phyloP scores from a whole-genome alignment of 2,888 invertebrate genomes.

The Pterobdella sp. region DNA sequence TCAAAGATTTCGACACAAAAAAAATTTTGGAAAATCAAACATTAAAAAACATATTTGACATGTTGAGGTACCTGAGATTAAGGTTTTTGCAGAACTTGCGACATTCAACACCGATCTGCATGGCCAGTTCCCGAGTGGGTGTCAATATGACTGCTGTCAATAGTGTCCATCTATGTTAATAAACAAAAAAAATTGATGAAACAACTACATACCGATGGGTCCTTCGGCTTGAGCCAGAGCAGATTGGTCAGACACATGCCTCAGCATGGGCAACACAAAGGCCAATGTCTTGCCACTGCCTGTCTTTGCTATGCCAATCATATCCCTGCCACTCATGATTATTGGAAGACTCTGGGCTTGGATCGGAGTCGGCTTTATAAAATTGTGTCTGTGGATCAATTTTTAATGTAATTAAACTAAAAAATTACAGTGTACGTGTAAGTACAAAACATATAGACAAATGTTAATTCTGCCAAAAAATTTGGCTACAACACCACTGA shows the following conservation, averaged over 20 bases:
- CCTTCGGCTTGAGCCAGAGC: constrained; percentile 91
- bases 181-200: not conserved
- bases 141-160: constrained; percentile 80
- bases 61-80: constrained; percentile 67
- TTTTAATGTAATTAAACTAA: no score
- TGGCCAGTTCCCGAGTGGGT: constrained; percentile 91
- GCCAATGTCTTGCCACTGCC: constrained; percentile 97
- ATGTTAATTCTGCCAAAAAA: not conserved
- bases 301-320: constrained; percentile 98
- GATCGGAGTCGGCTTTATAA: constrained; percentile 95
- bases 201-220: constrained; percentile 61
- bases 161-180: not conserved
- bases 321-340: constrained; percentile 87
- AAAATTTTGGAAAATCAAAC: no score
- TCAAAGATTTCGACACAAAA: no score
- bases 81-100: constrained; percentile 81
- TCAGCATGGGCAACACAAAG: constrained; percentile 92
- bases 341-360: constrained; percentile 91
- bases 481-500: not conserved
- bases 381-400: constrained; percentile 55
- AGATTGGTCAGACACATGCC: constrained; percentile 88
- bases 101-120: constrained; percentile 95
- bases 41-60: no score
- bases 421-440: no score
- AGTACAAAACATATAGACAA: no score